These are phyloP conservation scores for Clarias macrocephalus DNA, from an alignment of 2,113 vertebrate species.

Conservation along the genomic window DNA sequence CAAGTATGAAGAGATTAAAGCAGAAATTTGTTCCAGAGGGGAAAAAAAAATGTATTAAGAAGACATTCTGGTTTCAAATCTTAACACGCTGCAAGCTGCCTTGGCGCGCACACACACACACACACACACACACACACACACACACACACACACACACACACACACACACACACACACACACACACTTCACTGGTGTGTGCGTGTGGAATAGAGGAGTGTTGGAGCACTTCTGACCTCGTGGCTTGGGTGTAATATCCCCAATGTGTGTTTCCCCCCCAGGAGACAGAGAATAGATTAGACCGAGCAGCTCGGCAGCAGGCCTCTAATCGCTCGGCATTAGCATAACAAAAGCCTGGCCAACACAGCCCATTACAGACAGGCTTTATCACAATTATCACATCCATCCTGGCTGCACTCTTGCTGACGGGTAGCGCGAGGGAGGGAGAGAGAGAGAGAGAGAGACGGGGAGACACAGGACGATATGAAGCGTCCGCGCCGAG, in stretches of 20 bases:
- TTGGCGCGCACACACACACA: not conserved
- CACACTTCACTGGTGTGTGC: constrained; percentile 10
- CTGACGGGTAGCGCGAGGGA: constrained; percentile 36
- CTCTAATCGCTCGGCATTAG: constrained; percentile 57
- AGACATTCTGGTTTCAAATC: not conserved
- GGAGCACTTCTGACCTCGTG: constrained; percentile 46
- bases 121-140: too few relatives aligned
- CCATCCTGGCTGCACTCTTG: constrained; percentile 48
- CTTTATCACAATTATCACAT: constrained; percentile 61
- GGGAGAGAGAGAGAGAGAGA: too few relatives aligned
- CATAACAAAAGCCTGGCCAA: constrained; percentile 58
- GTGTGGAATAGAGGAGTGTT: constrained; percentile 4
- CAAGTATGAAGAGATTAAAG: constrained; percentile 24
- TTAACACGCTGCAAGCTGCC: not conserved
- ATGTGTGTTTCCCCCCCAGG: constrained; percentile 47
- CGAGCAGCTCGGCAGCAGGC: constrained; percentile 53
- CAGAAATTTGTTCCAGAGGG: constrained; percentile 29
- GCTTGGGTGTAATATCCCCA: constrained; percentile 55
- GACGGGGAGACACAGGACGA: constrained; percentile 32
- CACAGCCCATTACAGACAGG: constrained; percentile 59
- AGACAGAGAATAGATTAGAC: constrained; percentile 53
- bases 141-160: not conserved
- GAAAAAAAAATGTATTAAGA: not conserved
- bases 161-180: not conserved
- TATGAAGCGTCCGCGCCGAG: constrained; percentile 10